A percentile compares a stretch with the other conserved stretches of the same genome.
phyloP scores from a whole-genome alignment of 2,797 vertebrate genomes.

The Sebastes hubbsi region DNA sequence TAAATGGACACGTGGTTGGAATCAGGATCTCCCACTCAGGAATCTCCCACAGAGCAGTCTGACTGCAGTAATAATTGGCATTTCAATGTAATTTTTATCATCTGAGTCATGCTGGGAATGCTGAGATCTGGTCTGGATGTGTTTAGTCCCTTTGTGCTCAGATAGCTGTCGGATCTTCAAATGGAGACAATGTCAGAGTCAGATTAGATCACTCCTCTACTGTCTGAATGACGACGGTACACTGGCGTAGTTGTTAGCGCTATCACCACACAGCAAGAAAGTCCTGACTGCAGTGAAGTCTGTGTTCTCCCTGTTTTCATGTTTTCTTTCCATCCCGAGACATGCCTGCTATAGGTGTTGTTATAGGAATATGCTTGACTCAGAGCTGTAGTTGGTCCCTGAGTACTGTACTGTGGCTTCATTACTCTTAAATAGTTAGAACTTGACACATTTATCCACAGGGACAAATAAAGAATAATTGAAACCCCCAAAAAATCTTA shows the following conservation, averaged over 20 bases:
- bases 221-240: background rate
- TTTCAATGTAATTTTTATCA: conserved; percentile 15
- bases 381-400: background rate
- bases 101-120: background rate
- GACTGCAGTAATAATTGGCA: background rate
- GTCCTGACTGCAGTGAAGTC: background rate
- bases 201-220: conserved; percentile 13
- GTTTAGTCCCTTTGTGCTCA: background rate
- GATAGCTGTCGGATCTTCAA: conserved; percentile 3
- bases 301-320: background rate
- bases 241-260: background rate
- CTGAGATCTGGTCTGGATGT: conserved; percentile 12
- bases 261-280: background rate
- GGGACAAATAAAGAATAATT: background rate
- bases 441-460: too few species aligned
- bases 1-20: background rate
- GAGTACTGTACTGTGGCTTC: background rate
- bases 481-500: background rate
- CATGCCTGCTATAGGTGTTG: background rate
- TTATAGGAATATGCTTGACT: background rate
- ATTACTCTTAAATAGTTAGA: background rate
- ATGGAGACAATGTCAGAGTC: conserved; percentile 1
- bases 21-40: conserved; percentile 5
- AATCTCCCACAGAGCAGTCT: background rate
- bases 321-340: background rate